These are phyloP conservation scores for Trichogramma dendrolimi DNA, from an alignment of 2,888 invertebrate genomes.

Conservation along the genomic window DNA sequence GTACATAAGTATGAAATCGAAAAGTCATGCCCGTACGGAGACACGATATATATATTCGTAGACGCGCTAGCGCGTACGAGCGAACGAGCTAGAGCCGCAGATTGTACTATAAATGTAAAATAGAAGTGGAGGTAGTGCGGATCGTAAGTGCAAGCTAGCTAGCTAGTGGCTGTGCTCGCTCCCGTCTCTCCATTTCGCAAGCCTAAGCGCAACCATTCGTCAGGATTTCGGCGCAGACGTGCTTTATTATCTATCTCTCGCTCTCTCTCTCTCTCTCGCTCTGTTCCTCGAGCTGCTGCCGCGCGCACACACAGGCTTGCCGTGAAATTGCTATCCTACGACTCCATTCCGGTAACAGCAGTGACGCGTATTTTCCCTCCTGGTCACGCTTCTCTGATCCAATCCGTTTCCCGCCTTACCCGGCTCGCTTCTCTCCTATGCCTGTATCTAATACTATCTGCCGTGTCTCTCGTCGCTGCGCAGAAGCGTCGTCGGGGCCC, in stretches of 20 bases:
- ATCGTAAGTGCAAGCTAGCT: not conserved
- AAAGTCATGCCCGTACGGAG: slow-evolving; percentile 40
- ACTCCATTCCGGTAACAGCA: slow-evolving; percentile 48
- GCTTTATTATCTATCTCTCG: slow-evolving; percentile 46
- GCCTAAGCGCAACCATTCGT: slow-evolving; percentile 54
- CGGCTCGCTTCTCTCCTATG: slow-evolving; percentile 13
- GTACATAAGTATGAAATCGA: slow-evolving; percentile 20
- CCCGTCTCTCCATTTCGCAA: slow-evolving; percentile 52
- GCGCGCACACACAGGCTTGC: not conserved
- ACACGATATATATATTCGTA: slow-evolving; percentile 46
- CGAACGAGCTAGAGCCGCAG: slow-evolving; percentile 42
- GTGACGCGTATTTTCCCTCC: slow-evolving; percentile 22
- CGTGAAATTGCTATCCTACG: slow-evolving; percentile 54
- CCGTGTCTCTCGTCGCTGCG: not conserved
- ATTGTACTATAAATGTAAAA: too few relatives aligned
- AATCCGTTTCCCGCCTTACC: slow-evolving; percentile 45
- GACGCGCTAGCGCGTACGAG: slow-evolving; percentile 19
- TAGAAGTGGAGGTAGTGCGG: too few relatives aligned
- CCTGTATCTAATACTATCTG: not conserved
- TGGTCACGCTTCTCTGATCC: slow-evolving; percentile 39
- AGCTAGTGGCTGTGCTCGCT: slow-evolving; percentile 42
- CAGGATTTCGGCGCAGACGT: slow-evolving; percentile 53
- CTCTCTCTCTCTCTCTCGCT: too few relatives aligned
- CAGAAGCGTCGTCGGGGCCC: not conserved
- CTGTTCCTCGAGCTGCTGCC: slow-evolving; percentile 35